Percentiles rank a stretch among this genome's conserved stretches.
phyloP scores from a whole-genome alignment of 2,113 vertebrate species.

The Albula goreensis region DNA sequence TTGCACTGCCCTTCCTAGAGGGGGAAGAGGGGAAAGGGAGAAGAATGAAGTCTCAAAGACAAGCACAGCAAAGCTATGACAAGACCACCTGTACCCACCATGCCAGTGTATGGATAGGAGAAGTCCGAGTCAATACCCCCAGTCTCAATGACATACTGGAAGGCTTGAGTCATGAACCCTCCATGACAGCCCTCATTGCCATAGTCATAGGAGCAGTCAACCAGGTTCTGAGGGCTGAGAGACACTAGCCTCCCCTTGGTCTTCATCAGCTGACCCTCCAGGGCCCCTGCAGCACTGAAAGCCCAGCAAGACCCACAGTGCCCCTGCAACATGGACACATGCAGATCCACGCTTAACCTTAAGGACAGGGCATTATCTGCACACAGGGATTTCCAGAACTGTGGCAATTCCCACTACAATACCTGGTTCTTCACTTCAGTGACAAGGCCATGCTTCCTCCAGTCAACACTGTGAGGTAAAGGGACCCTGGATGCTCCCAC shows the following conservation, averaged over 20 bases:
- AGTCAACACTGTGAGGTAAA: conserved; percentile 73
- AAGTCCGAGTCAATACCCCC: conserved; percentile 71
- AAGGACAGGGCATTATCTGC: no score
- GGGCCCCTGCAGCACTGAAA: conserved; percentile 72
- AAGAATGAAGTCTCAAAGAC: background rate
- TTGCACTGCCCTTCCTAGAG: conserved; percentile 70
- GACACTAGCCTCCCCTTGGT: conserved; percentile 65
- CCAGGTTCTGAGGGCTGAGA: conserved; percentile 77
- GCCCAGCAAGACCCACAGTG: conserved; percentile 77
- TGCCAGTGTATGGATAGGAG: conserved; percentile 65
- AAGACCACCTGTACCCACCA: conserved; percentile 37
- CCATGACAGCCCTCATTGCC: conserved; percentile 73
- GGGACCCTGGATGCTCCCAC: background rate
- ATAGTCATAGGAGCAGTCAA: conserved; percentile 70
- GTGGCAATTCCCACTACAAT: background rate
- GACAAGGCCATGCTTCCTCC: conserved; percentile 78
- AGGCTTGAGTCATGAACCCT: conserved; percentile 61
- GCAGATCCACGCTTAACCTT: no score
- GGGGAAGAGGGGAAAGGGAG: background rate
- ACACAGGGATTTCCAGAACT: no score
- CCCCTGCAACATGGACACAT: conserved; percentile 51
- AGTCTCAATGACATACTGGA: conserved; percentile 72
- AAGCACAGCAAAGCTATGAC: background rate
- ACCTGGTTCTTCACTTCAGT: conserved; percentile 84
- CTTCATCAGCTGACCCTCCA: conserved; percentile 73